phyloP scores from a whole-genome alignment of 2,888 invertebrate genomes.

The Pheosia tremula region DNA sequence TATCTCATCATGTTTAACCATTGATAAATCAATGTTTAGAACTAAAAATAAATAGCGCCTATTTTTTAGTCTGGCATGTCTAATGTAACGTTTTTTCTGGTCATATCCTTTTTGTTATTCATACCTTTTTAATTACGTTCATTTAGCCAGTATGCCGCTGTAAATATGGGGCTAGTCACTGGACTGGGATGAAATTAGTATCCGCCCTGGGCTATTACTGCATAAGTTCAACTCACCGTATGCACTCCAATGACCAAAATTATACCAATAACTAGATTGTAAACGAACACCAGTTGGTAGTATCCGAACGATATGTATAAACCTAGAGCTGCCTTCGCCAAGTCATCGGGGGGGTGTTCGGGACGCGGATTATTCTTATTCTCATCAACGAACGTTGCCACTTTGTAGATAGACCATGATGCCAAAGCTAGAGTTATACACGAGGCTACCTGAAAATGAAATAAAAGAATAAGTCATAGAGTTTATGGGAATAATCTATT shows the following conservation, averaged over 20 bases:
- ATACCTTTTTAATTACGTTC: no score
- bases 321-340: constrained; percentile 49
- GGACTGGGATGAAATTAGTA: background rate
- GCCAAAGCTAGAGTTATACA: constrained; percentile 43
- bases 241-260: constrained; percentile 67
- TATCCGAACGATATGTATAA: constrained; percentile 69
- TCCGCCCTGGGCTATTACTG: background rate
- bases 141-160: no score
- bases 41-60: no score
- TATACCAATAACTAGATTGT: constrained; percentile 57
- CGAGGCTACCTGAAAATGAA: constrained; percentile 57
- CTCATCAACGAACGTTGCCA: constrained; percentile 50
- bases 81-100: no score
- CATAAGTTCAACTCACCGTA: constrained; percentile 48
- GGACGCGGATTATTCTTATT: constrained; percentile 44
- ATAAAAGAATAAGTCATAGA: background rate
- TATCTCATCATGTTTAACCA: no score
- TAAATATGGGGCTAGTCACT: no score
- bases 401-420: constrained; percentile 58
- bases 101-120: no score
- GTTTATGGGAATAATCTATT: no score
- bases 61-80: no score
- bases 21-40: no score
- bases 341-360: constrained; percentile 53
- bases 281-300: constrained; percentile 60